Evolutionary conservation across 1,140 invertebrate species (phyloP), one percentile per base, ranked within the genome.

Genomic region (Colletes latitarsis): DNA sequence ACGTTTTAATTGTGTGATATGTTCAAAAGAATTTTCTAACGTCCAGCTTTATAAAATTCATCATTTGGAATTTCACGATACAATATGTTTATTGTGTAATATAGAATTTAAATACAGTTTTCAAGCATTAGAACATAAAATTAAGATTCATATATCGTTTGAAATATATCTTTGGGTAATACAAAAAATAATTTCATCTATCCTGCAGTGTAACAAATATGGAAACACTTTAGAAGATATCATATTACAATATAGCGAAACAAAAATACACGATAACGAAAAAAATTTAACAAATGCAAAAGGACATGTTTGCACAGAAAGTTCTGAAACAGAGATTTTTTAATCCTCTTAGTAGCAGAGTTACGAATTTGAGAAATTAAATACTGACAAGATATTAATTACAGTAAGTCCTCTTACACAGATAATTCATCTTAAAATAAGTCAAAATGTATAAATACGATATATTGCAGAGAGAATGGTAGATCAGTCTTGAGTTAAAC

Each of bases 81-180:
- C 0, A 12, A 49, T 64, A 57, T 66, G 70, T 73, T 66, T 79
- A 49, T 39, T 79, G 4, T 73, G 60, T 57, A 72, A 79, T 30
- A 58, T 74, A 6, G 8, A 66, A 55, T 75, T 75, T 30, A n/a
- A 74, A 14, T 3, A 81, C 8, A 67, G 39, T 41, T 52, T 60
- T 8, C 30, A 62, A 75, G 70, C 77, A 30, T 43, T 80, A 12
- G 76, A 64, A 19, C 67, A 78, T 19, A 78, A 78, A 63, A 72
- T 46, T 4, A 73, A 79, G 46, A 49, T 64, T 57, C 70, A 79
- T 6, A 41, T 17, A 21, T 71, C 67, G 0, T 3, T 43, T 21
- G 6, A 71, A n/a, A 17, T 3, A n/a, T 77, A 71, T 62, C 39
- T 77, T 10, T 77, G 76, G 76, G 10, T 63, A 71, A 19, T 43